These are phyloP conservation scores for Hypena proboscidalis DNA, from an alignment of 2,888 invertebrate species.

Conservation along the genomic window DNA sequence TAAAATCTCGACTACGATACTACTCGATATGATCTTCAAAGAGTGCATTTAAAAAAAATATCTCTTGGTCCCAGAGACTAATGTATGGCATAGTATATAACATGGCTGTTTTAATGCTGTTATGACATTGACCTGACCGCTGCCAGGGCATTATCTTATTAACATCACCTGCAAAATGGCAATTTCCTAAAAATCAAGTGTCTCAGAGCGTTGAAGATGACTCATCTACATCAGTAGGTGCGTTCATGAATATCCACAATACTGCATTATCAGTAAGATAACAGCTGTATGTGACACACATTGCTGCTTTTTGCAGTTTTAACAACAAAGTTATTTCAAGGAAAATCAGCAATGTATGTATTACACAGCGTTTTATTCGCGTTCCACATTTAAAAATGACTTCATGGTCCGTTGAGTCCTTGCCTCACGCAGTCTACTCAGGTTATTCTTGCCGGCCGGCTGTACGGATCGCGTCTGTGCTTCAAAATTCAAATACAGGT, in stretches of 20 bases:
- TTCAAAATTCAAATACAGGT: slow-evolving; percentile 56
- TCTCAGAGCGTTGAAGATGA: slow-evolving; percentile 27
- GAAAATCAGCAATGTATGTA: slow-evolving; percentile 39
- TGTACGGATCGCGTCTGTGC: slow-evolving; percentile 53
- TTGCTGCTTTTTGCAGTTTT: slow-evolving; percentile 16
- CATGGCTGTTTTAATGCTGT: neutral
- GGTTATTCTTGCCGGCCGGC: slow-evolving; percentile 66
- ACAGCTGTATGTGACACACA: slow-evolving; percentile 11
- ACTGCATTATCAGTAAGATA: neutral
- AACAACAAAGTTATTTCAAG: neutral
- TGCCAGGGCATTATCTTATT: slow-evolving; percentile 18
- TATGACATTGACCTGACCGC: slow-evolving; percentile 30
- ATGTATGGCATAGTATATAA: no score
- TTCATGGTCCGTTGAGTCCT: slow-evolving; percentile 44
- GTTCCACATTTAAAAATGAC: slow-evolving; percentile 20
- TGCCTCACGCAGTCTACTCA: slow-evolving; percentile 65
- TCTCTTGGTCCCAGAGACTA: no score
- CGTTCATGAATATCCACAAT: slow-evolving; percentile 15
- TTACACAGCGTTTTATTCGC: slow-evolving; percentile 13
- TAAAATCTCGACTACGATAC: no score
- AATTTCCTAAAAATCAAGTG: slow-evolving; percentile 33
- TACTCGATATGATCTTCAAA: no score
- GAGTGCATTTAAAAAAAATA: no score
- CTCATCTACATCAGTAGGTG: slow-evolving; percentile 21
- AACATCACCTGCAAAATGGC: slow-evolving; percentile 33